Base-by-base conservation (phyloP, 2,888 invertebrate species). In the Athetis lepigone region DNA sequence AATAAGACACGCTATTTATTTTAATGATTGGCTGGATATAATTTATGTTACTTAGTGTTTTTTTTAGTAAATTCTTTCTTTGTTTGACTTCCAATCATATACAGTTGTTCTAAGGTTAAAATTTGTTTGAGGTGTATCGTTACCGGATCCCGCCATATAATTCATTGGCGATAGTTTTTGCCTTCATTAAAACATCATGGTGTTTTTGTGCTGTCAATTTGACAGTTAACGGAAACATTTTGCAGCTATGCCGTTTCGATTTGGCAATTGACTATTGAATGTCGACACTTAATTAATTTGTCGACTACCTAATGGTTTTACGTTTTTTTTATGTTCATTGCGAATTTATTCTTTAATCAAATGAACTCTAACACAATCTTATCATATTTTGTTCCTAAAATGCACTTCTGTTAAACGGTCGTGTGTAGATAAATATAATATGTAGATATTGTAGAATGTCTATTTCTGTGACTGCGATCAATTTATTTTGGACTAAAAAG, bases 201-300 rank as follows among this genome's bases (percentile, higher is more conserved):
- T 73, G 78, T 82, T 80, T 85, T 85, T 81, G 68, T 77, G 75
- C 65, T 62, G 46, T 55, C 70, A 58, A 74, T 71, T 74, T 81
- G 80, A 76, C 72, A 75, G 77, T 58, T 64, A 66, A 70, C 63
- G 63, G 70, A 80, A 73, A 76, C 71, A 80, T 78, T 72, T 59
- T 51, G 62, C 55, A 27, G 70, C 66, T 68, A 69, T 73, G 71
- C 78, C 77, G 66, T 76, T 70, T 65, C 56, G 64, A 43, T 50
- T 58, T 39, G 49, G 54, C 40, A 23, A 50, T 54, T 50, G 49
- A 37, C 67, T 52, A 70, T 42, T 52, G 40, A 54, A 56, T 73
- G 56, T 72, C 57, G 66, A 56, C 73, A 72, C 40, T 18, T 49
- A 21, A 39, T 49, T 27, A 9, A 37, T 69, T 42, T 25, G 33